Conservation (phyloP, 2,113 vertebrate genomes). For the Henicopernis longicauda region DNA sequence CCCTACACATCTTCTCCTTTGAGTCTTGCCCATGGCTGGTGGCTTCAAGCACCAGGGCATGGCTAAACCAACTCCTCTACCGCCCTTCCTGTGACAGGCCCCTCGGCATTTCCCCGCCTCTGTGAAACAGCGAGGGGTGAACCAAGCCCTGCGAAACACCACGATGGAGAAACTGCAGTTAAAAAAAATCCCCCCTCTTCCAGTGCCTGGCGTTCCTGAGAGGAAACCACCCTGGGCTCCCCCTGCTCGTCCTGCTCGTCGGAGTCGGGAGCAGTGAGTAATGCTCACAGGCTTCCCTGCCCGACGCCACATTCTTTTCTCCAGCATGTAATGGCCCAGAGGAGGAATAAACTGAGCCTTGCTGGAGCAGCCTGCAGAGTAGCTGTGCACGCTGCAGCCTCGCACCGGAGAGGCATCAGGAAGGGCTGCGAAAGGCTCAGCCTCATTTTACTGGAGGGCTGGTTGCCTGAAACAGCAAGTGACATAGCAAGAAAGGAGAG, state of each 20-base stretch:
- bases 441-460: neutral
- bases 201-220: neutral
- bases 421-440: neutral
- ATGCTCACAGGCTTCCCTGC: conserved; percentile 7
- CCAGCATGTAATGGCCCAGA: conserved; percentile 57
- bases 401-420: fast-evolving
- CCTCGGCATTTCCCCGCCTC: neutral
- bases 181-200: neutral
- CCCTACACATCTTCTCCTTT: neutral
- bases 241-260: fast-evolving
- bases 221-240: neutral
- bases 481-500: neutral
- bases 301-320: conserved; percentile 28
- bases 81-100: neutral
- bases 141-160: fast-evolving
- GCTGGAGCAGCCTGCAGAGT: neutral
- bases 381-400: neutral
- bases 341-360: conserved; percentile 3
- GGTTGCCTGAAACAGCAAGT: neutral
- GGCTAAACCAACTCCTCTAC: neutral
- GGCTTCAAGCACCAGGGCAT: neutral
- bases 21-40: neutral
- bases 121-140: neutral
- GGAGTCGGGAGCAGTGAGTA: conserved; percentile 7
- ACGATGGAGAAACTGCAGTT: neutral